Percentiles rank a stretch among this genome's conserved stretches.
phyloP scores from a whole-genome alignment of 2,888 invertebrate species.

The Ephialtes manifestator region DNA sequence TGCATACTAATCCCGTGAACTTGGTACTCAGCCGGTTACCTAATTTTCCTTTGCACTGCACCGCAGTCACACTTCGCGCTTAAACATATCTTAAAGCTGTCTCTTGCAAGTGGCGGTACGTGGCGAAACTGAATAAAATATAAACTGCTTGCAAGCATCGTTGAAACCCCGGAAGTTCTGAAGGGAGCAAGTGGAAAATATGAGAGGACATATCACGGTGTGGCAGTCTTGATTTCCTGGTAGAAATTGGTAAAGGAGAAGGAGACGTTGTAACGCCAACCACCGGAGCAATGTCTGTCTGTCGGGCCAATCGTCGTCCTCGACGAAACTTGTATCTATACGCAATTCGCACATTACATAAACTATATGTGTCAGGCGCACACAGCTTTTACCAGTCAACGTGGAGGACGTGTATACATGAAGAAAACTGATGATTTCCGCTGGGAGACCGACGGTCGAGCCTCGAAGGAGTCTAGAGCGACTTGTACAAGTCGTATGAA shows the following conservation, averaged over 20 bases:
- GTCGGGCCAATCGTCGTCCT: background rate
- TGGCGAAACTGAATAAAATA: constrained; percentile 43
- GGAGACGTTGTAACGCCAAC: constrained; percentile 13
- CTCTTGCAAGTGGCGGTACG: constrained; percentile 5
- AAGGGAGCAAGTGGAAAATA: background rate
- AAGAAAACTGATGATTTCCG: constrained; percentile 51
- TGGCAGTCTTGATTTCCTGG: constrained; percentile 54
- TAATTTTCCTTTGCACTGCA: constrained; percentile 9
- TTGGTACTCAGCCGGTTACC: background rate
- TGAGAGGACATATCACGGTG: constrained; percentile 6
- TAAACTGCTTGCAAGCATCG: background rate
- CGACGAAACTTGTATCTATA: background rate
- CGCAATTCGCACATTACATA: background rate
- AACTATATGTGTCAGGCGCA: background rate
- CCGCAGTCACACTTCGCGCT: background rate
- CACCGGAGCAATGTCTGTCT: background rate
- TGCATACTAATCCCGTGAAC: constrained; percentile 40
- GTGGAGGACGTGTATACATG: background rate
- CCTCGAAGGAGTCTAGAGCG: background rate
- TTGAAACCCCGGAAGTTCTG: background rate
- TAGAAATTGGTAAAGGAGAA: constrained; percentile 24
- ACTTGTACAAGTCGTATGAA: background rate
- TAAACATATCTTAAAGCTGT: constrained; percentile 24
- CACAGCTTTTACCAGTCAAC: background rate
- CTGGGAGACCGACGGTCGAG: constrained; percentile 30